phyloP scores from a whole-genome alignment of 2,888 invertebrate species.

The Trypoxylon attenuatum region DNA sequence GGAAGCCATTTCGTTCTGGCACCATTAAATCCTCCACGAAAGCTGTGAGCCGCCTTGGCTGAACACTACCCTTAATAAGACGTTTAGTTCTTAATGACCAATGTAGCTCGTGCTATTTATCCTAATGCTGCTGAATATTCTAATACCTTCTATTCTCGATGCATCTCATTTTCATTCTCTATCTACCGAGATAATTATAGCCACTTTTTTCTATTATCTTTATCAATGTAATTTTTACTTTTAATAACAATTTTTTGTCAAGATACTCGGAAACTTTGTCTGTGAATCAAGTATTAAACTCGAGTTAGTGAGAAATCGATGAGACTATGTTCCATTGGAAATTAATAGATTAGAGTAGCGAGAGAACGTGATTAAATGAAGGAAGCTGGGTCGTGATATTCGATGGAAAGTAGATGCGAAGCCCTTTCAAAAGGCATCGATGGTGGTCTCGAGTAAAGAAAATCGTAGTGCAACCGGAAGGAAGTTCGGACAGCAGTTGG shows the following conservation, averaged over 20 bases:
- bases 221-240: too few relatives aligned
- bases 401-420: conserved; percentile 9
- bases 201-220: too few relatives aligned
- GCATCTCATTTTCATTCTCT: conserved; percentile 1
- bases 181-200: too few relatives aligned
- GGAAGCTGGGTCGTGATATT: conserved; percentile 25
- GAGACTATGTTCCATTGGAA: too few relatives aligned
- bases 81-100: conserved; percentile 40
- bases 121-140: conserved; percentile 24
- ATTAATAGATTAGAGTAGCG: too few relatives aligned
- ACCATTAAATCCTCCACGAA: conserved; percentile 41
- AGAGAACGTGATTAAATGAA: conserved; percentile 32
- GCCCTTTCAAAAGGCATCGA: conserved; percentile 20
- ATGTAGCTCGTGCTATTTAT: conserved; percentile 32
- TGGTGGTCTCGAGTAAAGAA: background rate
- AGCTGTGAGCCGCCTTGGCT: conserved; percentile 17
- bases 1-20: conserved; percentile 31
- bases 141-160: conserved; percentile 3
- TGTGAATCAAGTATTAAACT: too few relatives aligned
- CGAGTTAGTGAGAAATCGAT: too few relatives aligned
- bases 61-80: conserved; percentile 41
- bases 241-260: too few relatives aligned
- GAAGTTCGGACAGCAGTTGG: conserved; percentile 33
- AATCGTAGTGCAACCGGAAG: conserved; percentile 1
- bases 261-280: too few relatives aligned